These are phyloP conservation scores for Pseudomyrmex cubaensis DNA, from an alignment of 1,140 invertebrate species.

Conservation along the genomic window DNA sequence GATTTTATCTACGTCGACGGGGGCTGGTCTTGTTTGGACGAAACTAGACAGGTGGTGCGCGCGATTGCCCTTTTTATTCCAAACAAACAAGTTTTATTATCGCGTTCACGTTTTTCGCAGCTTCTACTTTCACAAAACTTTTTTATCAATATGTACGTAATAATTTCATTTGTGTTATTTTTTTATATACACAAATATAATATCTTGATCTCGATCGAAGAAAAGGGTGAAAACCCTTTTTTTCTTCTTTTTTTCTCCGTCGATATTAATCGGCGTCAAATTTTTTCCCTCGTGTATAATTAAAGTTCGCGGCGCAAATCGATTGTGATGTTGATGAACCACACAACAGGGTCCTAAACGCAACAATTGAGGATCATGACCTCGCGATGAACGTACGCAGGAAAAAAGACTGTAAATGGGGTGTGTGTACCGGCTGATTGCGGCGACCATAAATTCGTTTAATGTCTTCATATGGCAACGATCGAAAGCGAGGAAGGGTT, in stretches of 20 bases:
- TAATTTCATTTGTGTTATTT: no score
- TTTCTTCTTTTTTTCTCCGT: no score
- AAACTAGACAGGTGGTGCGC: conserved; percentile 34
- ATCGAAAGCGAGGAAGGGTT: conserved; percentile 75
- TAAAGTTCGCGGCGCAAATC: neutral
- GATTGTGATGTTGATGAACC: conserved; percentile 18
- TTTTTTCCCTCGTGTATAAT: conserved; percentile 16
- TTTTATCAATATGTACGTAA: no score
- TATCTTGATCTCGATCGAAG: conserved; percentile 22
- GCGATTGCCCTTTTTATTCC: conserved; percentile 1
- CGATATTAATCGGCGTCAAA: conserved; percentile 6
- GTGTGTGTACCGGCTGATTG: conserved; percentile 74
- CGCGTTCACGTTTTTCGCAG: no score
- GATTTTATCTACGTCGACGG: conserved; percentile 22
- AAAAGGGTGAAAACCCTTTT: no score
- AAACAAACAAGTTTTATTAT: no score
- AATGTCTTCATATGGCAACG: conserved; percentile 80
- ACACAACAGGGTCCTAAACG: conserved; percentile 17
- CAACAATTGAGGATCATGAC: conserved; percentile 49
- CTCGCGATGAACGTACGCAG: conserved; percentile 30
- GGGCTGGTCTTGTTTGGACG: conserved; percentile 28
- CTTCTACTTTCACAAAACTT: no score
- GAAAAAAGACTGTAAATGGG: conserved; percentile 31
- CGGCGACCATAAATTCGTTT: conserved; percentile 80
- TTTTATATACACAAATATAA: neutral